These are phyloP conservation scores for Gandaritis pyraliata DNA, from an alignment of 2,888 invertebrate genomes.

Conservation along the genomic window DNA sequence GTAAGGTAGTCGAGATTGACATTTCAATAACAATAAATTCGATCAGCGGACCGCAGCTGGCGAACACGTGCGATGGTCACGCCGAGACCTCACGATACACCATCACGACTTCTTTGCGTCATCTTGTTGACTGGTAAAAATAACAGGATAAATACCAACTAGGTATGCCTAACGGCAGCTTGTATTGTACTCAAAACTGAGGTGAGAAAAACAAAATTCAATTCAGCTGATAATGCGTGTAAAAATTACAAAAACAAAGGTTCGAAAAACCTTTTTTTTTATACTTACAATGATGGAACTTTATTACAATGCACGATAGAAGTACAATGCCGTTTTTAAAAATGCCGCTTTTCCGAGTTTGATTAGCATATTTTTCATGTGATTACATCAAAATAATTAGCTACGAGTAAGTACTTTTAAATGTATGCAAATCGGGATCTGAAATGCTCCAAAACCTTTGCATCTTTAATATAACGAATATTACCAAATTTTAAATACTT, in stretches of 20 bases:
- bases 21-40: conserved; percentile 67
- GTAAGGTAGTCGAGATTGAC: conserved; percentile 49
- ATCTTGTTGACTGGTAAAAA: conserved; percentile 23
- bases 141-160: conserved; percentile 1
- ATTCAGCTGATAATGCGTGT: neutral
- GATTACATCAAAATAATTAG: too few relatives aligned
- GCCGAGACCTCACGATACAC: conserved; percentile 63
- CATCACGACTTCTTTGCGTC: conserved; percentile 55
- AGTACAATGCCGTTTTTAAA: too few relatives aligned
- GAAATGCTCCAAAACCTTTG: too few relatives aligned
- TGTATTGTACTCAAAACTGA: neutral
- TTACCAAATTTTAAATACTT: too few relatives aligned
- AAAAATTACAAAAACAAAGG: neutral
- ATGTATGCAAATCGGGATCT: too few relatives aligned
- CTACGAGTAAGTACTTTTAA: too few relatives aligned
- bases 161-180: neutral
- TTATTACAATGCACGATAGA: too few relatives aligned
- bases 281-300: too few relatives aligned
- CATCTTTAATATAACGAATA: too few relatives aligned
- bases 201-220: neutral
- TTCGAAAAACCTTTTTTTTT: too few relatives aligned
- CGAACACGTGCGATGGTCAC: conserved; percentile 77
- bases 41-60: conserved; percentile 55
- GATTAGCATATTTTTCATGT: too few relatives aligned
- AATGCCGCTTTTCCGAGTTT: too few relatives aligned